A percentile compares a stretch with the other conserved stretches of the same genome.
These are phyloP conservation scores for Muntiacus reevesi DNA, from an alignment of 2,113 vertebrate genomes.

Conservation along the genomic window DNA sequence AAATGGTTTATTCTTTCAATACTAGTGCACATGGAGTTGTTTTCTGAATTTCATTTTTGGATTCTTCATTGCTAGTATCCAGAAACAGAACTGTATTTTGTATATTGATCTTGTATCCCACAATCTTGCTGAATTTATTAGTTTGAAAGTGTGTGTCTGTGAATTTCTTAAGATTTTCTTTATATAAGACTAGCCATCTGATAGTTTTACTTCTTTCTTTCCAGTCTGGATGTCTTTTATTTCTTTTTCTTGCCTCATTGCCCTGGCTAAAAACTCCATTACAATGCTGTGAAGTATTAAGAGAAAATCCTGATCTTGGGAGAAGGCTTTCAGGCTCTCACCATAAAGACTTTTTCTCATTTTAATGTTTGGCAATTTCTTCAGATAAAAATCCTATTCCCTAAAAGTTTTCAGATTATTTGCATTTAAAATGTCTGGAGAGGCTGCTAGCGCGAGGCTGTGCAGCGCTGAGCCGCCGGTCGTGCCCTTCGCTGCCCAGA, in stretches of 20 bases:
- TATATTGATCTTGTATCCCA: not conserved
- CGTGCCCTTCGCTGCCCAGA: fast-evolving
- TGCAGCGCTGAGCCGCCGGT: fast-evolving
- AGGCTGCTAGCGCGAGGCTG: not conserved
- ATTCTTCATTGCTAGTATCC: not conserved
- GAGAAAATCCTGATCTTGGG: not conserved
- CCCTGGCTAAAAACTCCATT: not conserved
- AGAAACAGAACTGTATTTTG: not conserved
- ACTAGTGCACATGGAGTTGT: not conserved
- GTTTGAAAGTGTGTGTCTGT: not conserved
- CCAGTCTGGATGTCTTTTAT: not conserved
- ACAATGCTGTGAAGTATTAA: not conserved
- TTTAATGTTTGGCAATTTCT: not conserved
- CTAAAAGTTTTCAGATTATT: not conserved
- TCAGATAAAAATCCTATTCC: not conserved
- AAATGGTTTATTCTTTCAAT: not conserved
- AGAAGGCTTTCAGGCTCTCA: not conserved
- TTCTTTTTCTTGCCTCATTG: not conserved
- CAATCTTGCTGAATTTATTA: not conserved
- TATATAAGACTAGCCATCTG: not conserved
- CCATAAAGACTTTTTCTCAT: not conserved
- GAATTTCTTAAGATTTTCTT: not conserved
- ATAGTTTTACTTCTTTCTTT: not conserved
- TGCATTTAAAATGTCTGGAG: not conserved
- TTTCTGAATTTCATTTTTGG: not conserved